Percentiles rank a stretch among this genome's conserved stretches.
Conservation (phyloP, 2,113 vertebrate species). For the Semnopithecus entellus region DNA sequence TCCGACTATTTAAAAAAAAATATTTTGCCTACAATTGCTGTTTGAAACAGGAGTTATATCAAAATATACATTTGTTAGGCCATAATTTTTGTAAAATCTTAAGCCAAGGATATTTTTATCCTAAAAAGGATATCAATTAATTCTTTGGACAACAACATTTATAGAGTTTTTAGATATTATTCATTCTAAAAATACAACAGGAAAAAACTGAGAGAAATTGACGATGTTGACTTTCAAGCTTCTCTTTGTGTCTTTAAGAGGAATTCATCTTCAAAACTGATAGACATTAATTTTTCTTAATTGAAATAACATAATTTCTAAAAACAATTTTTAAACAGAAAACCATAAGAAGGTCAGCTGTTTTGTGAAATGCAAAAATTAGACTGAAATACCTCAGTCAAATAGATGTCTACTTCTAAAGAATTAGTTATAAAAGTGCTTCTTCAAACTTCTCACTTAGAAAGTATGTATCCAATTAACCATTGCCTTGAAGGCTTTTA, state of each 20-base stretch:
- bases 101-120: neutral
- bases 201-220: neutral
- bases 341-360: neutral
- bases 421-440: conserved; percentile 48
- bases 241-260: neutral
- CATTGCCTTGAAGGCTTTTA: conserved; percentile 69
- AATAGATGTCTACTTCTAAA: conserved; percentile 21
- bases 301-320: conserved; percentile 32
- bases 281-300: conserved; percentile 21
- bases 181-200: neutral
- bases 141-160: neutral
- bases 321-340: conserved; percentile 20
- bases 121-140: neutral
- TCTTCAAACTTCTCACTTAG: conserved; percentile 47
- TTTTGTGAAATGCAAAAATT: conserved; percentile 34
- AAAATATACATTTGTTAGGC: neutral
- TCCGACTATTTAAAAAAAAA: neutral
- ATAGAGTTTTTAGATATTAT: neutral
- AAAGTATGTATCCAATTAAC: conserved; percentile 66
- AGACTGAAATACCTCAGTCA: neutral
- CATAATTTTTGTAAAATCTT: neutral
- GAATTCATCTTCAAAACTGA: conserved; percentile 11
- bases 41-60: neutral
- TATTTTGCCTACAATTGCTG: neutral
- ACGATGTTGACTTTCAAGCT: neutral